These are phyloP conservation scores for Galemys pyrenaicus DNA, from an alignment of 2,113 vertebrate genomes.

Conservation along the genomic window DNA sequence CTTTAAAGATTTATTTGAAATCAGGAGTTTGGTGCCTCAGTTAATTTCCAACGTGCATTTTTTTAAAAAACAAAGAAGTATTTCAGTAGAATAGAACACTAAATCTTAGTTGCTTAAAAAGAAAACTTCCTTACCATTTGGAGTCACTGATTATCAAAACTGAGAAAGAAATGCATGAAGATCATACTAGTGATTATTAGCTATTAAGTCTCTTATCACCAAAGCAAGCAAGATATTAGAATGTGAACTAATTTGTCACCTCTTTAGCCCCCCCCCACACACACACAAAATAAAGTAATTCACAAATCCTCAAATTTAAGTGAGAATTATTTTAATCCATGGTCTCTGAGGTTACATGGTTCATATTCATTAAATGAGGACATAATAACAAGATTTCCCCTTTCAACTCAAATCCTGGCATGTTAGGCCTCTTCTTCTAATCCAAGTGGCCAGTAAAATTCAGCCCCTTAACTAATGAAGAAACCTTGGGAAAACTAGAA, in stretches of 20 bases:
- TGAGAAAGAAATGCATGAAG: not conserved
- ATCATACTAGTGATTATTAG: not conserved
- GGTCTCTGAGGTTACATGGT: not conserved
- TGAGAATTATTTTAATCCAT: not conserved
- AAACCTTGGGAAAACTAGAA: not conserved
- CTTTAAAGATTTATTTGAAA: not conserved
- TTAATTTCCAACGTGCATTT: not conserved
- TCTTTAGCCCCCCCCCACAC: not conserved
- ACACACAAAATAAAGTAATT: not conserved
- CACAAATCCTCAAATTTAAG: not conserved
- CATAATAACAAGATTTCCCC: not conserved
- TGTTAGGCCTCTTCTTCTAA: not conserved
- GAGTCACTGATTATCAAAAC: not conserved
- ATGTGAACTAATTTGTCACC: not conserved
- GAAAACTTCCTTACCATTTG: not conserved
- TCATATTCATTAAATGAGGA: not conserved
- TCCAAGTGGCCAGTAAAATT: not conserved
- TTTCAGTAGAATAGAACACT: not conserved
- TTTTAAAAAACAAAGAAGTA: conserved; percentile 2
- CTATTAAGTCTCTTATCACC: not conserved
- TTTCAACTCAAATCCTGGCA: not conserved
- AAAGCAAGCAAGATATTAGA: not conserved
- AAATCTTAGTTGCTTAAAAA: not conserved
- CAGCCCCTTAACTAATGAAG: not conserved
- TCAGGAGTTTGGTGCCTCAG: not conserved